Percentiles rank a stretch among this genome's conserved stretches.
These are phyloP conservation scores for Myotis myotis DNA, from an alignment of 2,797 vertebrate species.

Conservation along the genomic window DNA sequence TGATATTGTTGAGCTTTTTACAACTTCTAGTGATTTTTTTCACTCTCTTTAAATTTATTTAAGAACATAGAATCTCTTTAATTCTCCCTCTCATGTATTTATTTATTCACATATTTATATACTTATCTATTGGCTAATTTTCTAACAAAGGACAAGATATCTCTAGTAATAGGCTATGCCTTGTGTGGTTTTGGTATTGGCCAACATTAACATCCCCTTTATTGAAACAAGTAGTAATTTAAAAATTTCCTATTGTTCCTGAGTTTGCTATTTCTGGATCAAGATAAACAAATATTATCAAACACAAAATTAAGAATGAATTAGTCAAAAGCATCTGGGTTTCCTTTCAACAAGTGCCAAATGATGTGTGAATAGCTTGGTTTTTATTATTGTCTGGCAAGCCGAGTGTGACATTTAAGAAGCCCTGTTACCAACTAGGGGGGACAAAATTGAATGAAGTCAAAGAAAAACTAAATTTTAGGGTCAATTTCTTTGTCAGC, in stretches of 20 bases:
- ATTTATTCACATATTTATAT: not conserved
- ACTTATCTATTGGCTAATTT: not conserved
- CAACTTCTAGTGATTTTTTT: not conserved
- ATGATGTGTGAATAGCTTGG: not conserved
- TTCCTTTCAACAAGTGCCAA: not conserved
- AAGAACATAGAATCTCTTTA: not conserved
- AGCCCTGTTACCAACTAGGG: not conserved
- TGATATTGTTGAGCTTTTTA: not conserved
- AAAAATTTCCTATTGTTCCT: not conserved
- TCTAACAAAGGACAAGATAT: not conserved
- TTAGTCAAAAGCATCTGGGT: not conserved
- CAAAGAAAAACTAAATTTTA: not conserved
- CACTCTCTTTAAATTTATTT: not conserved
- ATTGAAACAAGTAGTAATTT: not conserved
- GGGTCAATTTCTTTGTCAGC: not conserved
- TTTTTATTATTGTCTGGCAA: slow-evolving; percentile 5
- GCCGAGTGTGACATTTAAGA: not conserved
- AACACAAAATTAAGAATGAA: not conserved
- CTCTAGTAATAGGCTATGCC: not conserved
- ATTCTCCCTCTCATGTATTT: not conserved
- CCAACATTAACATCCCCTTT: not conserved
- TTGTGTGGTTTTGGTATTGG: not conserved
- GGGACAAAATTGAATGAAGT: not conserved
- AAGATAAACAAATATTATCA: not conserved
- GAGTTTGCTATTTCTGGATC: not conserved